Percentiles rank a stretch among this genome's conserved stretches.
Conservation (phyloP, 2,888 invertebrate genomes). For the Julus scanicus region DNA sequence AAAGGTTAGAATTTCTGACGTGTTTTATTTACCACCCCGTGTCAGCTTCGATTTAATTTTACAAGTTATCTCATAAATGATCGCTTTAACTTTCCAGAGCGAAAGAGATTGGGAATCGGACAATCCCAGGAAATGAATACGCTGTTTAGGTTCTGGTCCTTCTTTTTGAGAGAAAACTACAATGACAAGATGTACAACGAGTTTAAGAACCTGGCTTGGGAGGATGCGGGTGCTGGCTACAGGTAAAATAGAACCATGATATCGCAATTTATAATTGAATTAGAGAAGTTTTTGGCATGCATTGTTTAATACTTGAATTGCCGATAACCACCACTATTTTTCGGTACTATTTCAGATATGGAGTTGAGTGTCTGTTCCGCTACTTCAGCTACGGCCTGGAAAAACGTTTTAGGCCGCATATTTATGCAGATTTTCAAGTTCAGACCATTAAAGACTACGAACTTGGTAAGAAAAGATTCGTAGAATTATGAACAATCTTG, state of each 20-base stretch:
- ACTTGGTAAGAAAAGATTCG: conserved; percentile 71
- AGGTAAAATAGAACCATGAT: conserved; percentile 73
- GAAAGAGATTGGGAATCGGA: conserved; percentile 91
- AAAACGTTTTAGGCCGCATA: conserved; percentile 91
- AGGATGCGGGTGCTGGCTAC: conserved; percentile 91
- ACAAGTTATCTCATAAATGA: not conserved
- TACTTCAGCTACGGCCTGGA: conserved; percentile 99
- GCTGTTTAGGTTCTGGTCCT: conserved; percentile 99
- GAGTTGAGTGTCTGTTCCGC: conserved; percentile 82
- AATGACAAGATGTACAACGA: conserved; percentile 98
- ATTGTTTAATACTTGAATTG: not conserved
- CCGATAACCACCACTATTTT: not conserved
- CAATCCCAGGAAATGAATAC: conserved; percentile 99
- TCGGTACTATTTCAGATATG: conserved; percentile 66
- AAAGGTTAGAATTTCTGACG: conserved; percentile 73
- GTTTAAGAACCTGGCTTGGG: conserved; percentile 89
- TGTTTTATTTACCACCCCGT: not conserved
- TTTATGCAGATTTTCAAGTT: conserved; percentile 95
- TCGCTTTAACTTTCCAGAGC: conserved; percentile 74
- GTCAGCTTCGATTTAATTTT: not conserved
- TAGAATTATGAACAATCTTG: too few species aligned
- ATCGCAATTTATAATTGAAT: not conserved
- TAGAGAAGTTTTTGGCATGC: not conserved
- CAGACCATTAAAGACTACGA: conserved; percentile 92
- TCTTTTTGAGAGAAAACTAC: conserved; percentile 97